phyloP scores from a whole-genome alignment of 1,140 invertebrate genomes.

The Bombus waltoni region DNA sequence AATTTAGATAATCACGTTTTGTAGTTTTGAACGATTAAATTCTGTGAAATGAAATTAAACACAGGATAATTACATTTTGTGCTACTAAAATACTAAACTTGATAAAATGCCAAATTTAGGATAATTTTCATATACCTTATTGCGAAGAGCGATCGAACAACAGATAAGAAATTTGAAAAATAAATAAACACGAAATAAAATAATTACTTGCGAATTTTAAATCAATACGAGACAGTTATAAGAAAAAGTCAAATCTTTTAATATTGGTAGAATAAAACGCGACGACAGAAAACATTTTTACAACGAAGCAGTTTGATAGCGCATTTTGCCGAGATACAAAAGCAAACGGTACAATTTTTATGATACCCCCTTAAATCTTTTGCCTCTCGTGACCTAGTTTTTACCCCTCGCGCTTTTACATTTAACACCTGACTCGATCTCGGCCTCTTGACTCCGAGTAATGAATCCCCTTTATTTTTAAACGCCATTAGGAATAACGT shows the following conservation, averaged over 20 bases:
- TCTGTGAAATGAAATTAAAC: not conserved
- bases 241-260: not conserved
- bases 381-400: constrained; percentile 56
- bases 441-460: constrained; percentile 44
- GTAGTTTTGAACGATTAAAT: not conserved
- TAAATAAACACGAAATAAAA: too few species aligned
- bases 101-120: too few species aligned
- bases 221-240: not conserved
- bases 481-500: constrained; percentile 52
- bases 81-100: too few species aligned
- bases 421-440: constrained; percentile 62
- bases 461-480: constrained; percentile 54
- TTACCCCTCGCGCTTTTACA: constrained; percentile 38
- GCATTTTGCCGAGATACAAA: not conserved
- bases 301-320: not conserved
- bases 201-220: not conserved
- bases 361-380: constrained; percentile 51
- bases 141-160: too few species aligned
- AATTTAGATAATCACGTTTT: not conserved
- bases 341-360: constrained; percentile 44
- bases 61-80: too few species aligned
- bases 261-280: too few species aligned
- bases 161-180: too few species aligned
- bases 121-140: too few species aligned
- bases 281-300: not conserved